phyloP scores from a whole-genome alignment of 2,113 vertebrate species.

The Romanogobio albipinnatus region DNA sequence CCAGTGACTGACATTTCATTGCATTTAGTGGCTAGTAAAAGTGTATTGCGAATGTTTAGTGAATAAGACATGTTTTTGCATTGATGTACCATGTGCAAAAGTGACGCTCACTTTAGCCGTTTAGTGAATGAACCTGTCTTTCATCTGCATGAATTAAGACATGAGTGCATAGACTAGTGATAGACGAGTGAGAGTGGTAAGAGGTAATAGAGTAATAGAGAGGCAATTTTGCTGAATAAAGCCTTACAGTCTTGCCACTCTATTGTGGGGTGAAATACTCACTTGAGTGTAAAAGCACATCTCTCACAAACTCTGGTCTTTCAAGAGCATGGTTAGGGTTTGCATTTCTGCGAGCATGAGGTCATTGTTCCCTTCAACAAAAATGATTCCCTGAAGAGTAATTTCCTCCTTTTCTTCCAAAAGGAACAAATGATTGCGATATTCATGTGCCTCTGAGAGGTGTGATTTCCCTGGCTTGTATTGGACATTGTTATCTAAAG shows the following conservation, averaged over 20 bases:
- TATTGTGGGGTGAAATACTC: not conserved
- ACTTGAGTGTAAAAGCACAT: not conserved
- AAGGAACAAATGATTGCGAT: conserved; percentile 1
- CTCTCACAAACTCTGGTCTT: not conserved
- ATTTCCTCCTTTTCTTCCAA: conserved; percentile 9
- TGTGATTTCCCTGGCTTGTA: not conserved
- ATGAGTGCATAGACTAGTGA: not conserved
- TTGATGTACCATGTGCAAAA: not conserved
- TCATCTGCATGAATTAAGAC: not conserved
- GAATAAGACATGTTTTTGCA: not conserved
- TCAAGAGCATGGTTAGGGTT: not conserved
- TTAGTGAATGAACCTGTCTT: not conserved
- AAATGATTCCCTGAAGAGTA: not conserved
- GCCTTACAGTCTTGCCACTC: not conserved
- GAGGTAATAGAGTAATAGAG: no score
- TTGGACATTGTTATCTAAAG: not conserved
- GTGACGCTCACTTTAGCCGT: not conserved
- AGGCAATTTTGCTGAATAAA: not conserved
- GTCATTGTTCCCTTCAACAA: not conserved
- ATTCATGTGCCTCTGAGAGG: not conserved
- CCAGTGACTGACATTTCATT: not conserved
- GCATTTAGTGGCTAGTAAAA: not conserved
- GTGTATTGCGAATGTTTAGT: not conserved
- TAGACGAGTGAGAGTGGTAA: not conserved
- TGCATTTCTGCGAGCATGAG: not conserved